Evolutionary conservation across 2,797 vertebrate species (phyloP), one percentile per base, ranked within the genome.

Genomic region (Iguana delicatissima): DNA sequence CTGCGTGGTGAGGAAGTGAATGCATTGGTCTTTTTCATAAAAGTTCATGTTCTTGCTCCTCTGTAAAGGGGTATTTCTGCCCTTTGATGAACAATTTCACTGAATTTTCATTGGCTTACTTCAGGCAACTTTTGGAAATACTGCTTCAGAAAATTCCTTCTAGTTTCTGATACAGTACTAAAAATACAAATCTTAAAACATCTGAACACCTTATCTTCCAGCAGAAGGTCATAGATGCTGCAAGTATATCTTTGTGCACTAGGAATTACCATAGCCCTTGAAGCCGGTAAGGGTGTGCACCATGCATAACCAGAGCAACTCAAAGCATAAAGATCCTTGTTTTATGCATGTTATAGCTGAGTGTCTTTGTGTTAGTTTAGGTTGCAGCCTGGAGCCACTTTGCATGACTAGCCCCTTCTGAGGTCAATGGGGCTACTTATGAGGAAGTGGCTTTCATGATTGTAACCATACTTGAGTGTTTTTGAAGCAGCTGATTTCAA

Each of bases 401-500:
- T 79, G 59, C 50, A 73, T 81, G 57, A 84, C 74, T 79, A 80
- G 81, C 81, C 86, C 50, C 38, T 67, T 46, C 46, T 77, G 79
- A 64, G 46, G 35, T 87, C 26, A 69, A 79, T 69, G 50, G 73
- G 50, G 86, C 80, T 84, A 35, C 90, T 59, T 79, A 69, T 32
- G 46, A 35, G 50, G 29, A 91, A 91, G 80, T 79, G 62, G 81
- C 79, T 69, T 88, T 88, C 86, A 80, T 84, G 73, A 88, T 67
- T 88, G 86, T 0, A 0, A 59, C 88, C 91, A 35, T 35, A 82
- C 72, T 83, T 79, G 84, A 76, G 13, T 89, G 87, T 67, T 92
- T 91, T 83, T 89, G 72, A 93, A 93, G 16, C 32, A 88, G 26
- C 62, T 91, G 62, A 42, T 89, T 90, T 62, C 50, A 86, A 88